These are phyloP conservation scores for Vidua macroura DNA, from an alignment of 2,113 vertebrate species.

Conservation along the genomic window DNA sequence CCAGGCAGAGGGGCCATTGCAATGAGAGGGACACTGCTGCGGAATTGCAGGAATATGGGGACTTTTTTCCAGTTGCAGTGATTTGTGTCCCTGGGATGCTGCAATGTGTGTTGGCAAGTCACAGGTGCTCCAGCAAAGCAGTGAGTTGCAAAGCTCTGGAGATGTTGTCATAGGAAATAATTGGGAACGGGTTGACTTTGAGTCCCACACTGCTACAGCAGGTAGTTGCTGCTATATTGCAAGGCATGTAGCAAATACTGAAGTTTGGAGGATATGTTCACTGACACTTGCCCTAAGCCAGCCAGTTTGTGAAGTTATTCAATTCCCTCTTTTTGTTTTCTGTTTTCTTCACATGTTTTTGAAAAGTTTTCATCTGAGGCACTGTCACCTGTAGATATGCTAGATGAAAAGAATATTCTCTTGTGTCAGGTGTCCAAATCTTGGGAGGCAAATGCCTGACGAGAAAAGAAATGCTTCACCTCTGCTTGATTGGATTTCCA, in stretches of 20 bases:
- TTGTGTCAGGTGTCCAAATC: background rate
- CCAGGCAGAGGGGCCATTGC: background rate
- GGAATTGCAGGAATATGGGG: background rate
- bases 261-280: background rate
- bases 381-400: background rate
- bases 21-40: background rate
- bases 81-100: fast-evolving
- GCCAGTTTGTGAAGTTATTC: background rate
- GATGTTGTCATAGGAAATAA: background rate
- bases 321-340: background rate
- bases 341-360: background rate
- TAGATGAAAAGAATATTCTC: background rate
- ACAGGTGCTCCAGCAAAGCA: background rate
- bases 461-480: background rate
- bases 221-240: background rate
- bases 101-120: background rate
- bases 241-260: background rate
- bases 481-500: background rate
- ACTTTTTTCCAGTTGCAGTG: background rate
- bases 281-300: background rate
- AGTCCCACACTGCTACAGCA: background rate
- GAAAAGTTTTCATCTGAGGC: background rate
- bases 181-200: background rate
- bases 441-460: background rate
- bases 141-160: background rate